Percentiles rank a stretch among this genome's conserved stretches.
phyloP scores from a whole-genome alignment of 2,113 vertebrate genomes.

The Laterallus jamaicensis region DNA sequence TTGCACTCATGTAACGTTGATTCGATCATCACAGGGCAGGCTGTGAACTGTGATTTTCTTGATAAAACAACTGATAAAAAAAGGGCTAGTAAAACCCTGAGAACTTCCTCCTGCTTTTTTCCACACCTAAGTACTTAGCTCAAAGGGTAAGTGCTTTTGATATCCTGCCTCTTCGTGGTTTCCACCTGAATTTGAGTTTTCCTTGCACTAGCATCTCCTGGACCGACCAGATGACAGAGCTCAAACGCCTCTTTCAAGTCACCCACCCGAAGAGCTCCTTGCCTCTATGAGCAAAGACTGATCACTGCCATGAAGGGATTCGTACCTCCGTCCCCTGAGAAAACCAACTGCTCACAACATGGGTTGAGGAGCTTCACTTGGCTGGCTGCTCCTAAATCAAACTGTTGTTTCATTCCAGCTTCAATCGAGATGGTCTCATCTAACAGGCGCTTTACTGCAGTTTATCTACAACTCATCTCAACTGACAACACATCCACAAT shows the following conservation, averaged over 20 bases:
- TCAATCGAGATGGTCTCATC: neutral
- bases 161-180: neutral
- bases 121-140: neutral
- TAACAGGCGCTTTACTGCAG: neutral
- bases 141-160: neutral
- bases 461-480: neutral
- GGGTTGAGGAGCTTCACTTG: neutral
- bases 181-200: neutral
- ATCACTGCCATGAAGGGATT: neutral
- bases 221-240: neutral
- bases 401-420: neutral
- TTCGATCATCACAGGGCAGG: neutral
- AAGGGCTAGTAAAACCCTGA: neutral
- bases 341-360: fast-evolving
- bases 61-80: neutral
- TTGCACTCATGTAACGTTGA: neutral
- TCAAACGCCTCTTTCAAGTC: neutral
- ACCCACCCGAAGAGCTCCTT: neutral
- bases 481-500: neutral
- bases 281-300: neutral
- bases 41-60: neutral
- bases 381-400: neutral
- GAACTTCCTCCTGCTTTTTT: neutral
- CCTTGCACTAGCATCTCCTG: neutral
- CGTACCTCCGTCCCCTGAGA: neutral